phyloP scores from a whole-genome alignment of 2,888 invertebrate species.

The Macrosiphum euphorbiae region DNA sequence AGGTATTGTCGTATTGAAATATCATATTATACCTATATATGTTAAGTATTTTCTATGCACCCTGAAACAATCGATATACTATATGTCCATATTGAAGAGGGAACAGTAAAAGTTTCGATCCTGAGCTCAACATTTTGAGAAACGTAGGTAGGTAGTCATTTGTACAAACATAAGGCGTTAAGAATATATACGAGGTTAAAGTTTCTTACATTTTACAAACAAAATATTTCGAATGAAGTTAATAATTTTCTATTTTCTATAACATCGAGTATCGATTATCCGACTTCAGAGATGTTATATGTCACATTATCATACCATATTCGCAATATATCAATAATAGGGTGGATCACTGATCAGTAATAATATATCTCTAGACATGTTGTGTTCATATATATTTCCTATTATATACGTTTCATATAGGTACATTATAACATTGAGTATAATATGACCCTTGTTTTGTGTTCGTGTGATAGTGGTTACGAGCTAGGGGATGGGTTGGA shows the following conservation, averaged over 20 bases:
- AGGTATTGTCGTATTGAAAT: no score
- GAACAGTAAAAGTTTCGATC: no score
- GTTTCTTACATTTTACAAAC: neutral
- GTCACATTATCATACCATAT: neutral
- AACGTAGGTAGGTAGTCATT: no score
- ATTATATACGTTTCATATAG: neutral
- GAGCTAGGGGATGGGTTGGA: neutral
- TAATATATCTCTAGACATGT: neutral
- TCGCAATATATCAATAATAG: neutral
- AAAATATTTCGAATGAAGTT: neutral
- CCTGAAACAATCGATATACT: no score
- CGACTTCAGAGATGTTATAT: neutral
- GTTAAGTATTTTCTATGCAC: no score
- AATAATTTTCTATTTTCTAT: neutral
- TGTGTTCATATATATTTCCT: neutral
- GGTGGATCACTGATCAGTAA: neutral
- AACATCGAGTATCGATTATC: neutral
- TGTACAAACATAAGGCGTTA: no score
- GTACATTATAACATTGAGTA: neutral
- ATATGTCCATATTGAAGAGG: no score
- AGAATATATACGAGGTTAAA: no score
- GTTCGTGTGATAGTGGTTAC: neutral
- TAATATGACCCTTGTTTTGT: constrained; percentile 19
- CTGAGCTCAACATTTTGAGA: no score
- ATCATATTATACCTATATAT: no score